Evolutionary conservation across 2,888 invertebrate species (phyloP), one percentile per base, ranked within the genome.

Genomic region (Linyphia triangularis): DNA sequence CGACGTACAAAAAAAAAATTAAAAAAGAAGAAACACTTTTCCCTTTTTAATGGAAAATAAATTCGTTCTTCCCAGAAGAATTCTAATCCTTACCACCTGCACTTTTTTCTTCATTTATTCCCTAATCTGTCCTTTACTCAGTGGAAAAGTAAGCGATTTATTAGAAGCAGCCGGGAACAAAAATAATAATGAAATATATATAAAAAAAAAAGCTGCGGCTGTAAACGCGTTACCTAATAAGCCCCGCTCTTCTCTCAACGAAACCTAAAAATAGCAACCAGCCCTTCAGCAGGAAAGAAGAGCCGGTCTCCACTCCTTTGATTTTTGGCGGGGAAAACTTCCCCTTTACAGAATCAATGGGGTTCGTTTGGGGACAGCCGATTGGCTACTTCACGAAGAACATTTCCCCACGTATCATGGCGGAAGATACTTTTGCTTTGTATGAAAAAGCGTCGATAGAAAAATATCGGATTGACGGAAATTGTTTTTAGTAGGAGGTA

Each of bases 211-310:
- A 51, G n/a, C 51, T 16, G n/a, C n/a, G 40, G 51, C 51, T 51
- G 51, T 51, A 51, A 51, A 51, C 13, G 51, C 51, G 51, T 51
- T 51, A 51, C 51, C 51, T 51, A 51, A 51, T 51, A 51, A 51
- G 51, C 51, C 51, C 13, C 16, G 51, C n/a, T 51, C n/a, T 10
- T n/a, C 51, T n/a, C 13, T 51, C 51, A 9, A n/a, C n/a, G 51
- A n/a, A n/a, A 51, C 51, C 51, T 51, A 51, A 51, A 51, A 51
- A 51, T 51, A 51, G 51, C 51, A 51, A 51, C 51, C 51, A 51
- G 51, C 51, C 33, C 33, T 33, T 6, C 33, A 9, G 33, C 9
- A 13, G 51, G 51, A 51, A 51, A n/a, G 51, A 51, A n/a, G 51
- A 16, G 13, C 13, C 51, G 5, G n/a, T 16, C 51, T 51, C 51